Evolutionary conservation across 2,797 vertebrate species (phyloP).

Genomic region (Pangasius krempfi): DNA sequence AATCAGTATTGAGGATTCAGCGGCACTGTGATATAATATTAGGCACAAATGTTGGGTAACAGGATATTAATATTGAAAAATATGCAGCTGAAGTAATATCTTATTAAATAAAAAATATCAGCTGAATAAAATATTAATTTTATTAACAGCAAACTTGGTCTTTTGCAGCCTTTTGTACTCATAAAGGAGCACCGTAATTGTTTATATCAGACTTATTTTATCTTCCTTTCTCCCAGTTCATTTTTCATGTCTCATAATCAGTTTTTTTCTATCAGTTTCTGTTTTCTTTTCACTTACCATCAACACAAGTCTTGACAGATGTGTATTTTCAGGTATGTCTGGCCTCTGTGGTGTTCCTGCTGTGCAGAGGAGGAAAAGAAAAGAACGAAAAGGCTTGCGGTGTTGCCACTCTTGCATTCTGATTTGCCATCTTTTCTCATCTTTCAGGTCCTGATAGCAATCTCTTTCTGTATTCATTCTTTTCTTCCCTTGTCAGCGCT

Average conservation of each 20-base stretch:
- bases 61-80: neutral
- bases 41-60: neutral
- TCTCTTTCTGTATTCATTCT: slow-evolving; percentile 67
- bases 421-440: slow-evolving; percentile 58
- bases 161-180: neutral
- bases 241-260: slow-evolving; percentile 24
- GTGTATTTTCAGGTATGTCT: slow-evolving; percentile 39
- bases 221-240: neutral
- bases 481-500: slow-evolving; percentile 66
- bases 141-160: neutral
- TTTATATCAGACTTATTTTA: neutral
- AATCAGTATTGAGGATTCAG: neutral
- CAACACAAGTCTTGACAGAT: slow-evolving; percentile 40
- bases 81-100: neutral
- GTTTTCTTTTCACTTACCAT: slow-evolving; percentile 16
- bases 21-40: neutral
- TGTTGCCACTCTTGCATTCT: slow-evolving; percentile 29
- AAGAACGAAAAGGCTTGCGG: slow-evolving; percentile 38
- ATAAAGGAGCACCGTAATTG: neutral
- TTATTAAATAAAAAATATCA: neutral
- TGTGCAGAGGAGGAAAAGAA: slow-evolving; percentile 33
- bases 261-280: neutral
- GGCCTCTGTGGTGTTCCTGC: slow-evolving; percentile 30
- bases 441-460: slow-evolving; percentile 65
- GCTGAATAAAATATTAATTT: neutral